Evolutionary conservation across 2,113 vertebrate species (phyloP), one percentile per base, ranked within the genome.

Genomic region (Chloebia gouldiae): DNA sequence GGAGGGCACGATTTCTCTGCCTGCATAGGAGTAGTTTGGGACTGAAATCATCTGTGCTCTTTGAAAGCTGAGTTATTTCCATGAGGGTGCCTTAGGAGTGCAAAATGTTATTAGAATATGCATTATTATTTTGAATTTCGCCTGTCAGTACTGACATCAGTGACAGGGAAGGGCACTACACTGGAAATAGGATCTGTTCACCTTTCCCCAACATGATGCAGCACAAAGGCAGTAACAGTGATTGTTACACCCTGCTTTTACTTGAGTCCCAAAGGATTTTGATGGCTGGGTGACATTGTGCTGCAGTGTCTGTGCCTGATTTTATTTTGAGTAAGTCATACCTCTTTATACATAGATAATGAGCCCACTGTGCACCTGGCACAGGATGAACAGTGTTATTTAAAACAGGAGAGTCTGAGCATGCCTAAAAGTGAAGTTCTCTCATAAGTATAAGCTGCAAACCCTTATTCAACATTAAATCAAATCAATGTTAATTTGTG

Each of bases 401-500:
- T 97, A 96, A 98, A 98, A 93, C 70, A 75, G 3, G 14, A 72
- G 85, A 75, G 65, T 76, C 94, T 95, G 97, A 97, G 96, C 94
- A 94, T 97, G 96, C 88, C 97, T 96, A 90, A 93, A 90, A 97
- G 93, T 79, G 84, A 97, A 97, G 96, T 95, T 97, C 95, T 95
- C 78, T 92, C 93, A 40, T 97, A 98, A 98, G 97, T 97, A 98
- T 98, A 97, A 97, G 97, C 45, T 97, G 97, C 96, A 98, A 98
- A 97, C 97, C 97, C 83, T 98, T 98, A 97, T 97, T 98, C 98
- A 97, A 97, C 97, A 96, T 98, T 97, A 98, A 98, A 98, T 98
- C 97, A 98, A 98, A 98, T 98, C 98, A 98, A 95, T 97, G 98
- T 98, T 98, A 98, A 98, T 98, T 98, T 97, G 97, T 96, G 97